Percentiles rank a stretch among this genome's conserved stretches.
phyloP scores from a whole-genome alignment of 2,113 vertebrate species.

The Pitta sordida region DNA sequence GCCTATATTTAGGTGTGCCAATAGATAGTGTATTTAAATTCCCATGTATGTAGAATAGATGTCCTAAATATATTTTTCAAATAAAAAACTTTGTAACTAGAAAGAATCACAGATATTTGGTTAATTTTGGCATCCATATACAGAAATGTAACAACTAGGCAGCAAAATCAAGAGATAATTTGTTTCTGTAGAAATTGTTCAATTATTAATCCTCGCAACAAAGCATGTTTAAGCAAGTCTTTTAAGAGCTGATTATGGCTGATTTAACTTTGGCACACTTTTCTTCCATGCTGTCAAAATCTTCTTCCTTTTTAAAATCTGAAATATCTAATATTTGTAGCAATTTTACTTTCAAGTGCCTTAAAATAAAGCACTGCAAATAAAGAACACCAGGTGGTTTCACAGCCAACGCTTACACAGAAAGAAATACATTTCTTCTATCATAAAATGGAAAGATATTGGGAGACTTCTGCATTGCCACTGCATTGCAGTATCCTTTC shows the following conservation, averaged over 20 bases:
- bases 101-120: not conserved
- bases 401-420: not conserved
- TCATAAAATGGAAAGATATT: not conserved
- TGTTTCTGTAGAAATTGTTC: conserved; percentile 17
- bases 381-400: conserved; percentile 5
- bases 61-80: not conserved
- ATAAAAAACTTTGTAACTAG: not conserved
- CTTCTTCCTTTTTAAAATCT: not conserved
- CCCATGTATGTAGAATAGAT: not conserved
- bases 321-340: not conserved
- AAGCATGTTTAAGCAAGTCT: conserved; percentile 9
- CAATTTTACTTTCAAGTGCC: not conserved
- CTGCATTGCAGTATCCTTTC: conserved; percentile 12
- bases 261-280: not conserved
- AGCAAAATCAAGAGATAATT: conserved; percentile 27
- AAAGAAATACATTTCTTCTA: not conserved
- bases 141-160: not conserved
- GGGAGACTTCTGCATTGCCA: not conserved
- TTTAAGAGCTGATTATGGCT: not conserved
- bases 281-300: conserved; percentile 1
- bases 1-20: not conserved
- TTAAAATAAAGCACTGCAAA: not conserved
- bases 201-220: conserved; percentile 44
- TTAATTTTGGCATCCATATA: not conserved
- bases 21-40: not conserved